Evolutionary conservation across 2,797 vertebrate genomes (phyloP).

Genomic region (Hypotaenidia philippensis): DNA sequence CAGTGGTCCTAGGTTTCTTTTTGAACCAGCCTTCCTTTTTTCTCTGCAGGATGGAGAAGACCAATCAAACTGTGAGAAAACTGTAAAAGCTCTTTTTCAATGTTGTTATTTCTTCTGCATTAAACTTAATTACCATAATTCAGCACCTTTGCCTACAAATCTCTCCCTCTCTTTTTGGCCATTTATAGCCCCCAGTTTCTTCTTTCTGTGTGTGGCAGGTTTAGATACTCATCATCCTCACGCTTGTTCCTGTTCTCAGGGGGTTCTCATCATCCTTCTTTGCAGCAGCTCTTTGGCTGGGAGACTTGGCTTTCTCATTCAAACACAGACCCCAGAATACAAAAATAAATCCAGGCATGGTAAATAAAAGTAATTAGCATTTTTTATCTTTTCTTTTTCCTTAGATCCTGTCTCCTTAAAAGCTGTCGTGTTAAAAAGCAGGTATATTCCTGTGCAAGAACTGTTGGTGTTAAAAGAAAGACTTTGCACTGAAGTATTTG

Average conservation of each 20-base stretch:
- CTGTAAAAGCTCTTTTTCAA: not conserved
- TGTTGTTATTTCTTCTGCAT: constrained; percentile 11
- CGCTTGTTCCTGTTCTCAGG: not conserved
- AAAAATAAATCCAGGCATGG: not conserved
- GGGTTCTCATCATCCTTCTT: not conserved
- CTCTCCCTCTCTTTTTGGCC: rapidly evolving
- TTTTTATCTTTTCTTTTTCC: not conserved
- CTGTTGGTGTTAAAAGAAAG: not conserved
- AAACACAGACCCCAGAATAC: not conserved
- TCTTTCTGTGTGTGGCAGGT: not conserved
- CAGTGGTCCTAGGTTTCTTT: not conserved
- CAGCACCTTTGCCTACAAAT: not conserved
- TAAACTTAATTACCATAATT: not conserved
- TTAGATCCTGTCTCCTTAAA: not conserved
- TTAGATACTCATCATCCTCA: not conserved
- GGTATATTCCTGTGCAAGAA: not conserved
- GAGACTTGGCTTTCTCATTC: not conserved
- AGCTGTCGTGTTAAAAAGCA: not conserved
- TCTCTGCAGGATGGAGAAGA: constrained; percentile 6
- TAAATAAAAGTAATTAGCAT: not conserved
- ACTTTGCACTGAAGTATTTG: not conserved
- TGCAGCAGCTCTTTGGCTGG: not conserved
- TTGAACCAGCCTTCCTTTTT: not conserved
- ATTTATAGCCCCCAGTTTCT: not conserved
- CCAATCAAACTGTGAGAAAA: constrained; percentile 8